Conservation (phyloP, 2,888 invertebrate species). For the Fragum sueziense region DNA sequence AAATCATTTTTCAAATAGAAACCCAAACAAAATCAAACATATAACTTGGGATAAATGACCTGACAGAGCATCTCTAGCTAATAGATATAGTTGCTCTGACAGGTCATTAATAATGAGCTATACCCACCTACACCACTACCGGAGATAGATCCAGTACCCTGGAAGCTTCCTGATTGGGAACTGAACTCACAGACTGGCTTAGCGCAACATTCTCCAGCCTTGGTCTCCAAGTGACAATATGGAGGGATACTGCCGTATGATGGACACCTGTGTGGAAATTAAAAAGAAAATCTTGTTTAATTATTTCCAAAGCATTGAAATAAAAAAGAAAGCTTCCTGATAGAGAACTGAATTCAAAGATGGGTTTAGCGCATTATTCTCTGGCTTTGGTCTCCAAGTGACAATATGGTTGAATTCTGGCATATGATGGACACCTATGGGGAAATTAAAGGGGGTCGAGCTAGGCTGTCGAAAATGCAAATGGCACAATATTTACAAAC, state of each 20-base stretch:
- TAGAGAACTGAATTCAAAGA: slow-evolving; percentile 71
- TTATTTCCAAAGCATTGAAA: too few relatives aligned
- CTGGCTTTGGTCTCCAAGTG: slow-evolving; percentile 65
- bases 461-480: too few relatives aligned
- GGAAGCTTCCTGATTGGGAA: slow-evolving; percentile 70
- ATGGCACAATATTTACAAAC: too few relatives aligned
- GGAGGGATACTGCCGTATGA: slow-evolving; percentile 66
- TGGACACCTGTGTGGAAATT: slow-evolving; percentile 62
- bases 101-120: too few relatives aligned
- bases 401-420: slow-evolving; percentile 68
- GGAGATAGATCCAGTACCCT: slow-evolving; percentile 68
- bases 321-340: slow-evolving; percentile 71
- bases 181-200: slow-evolving; percentile 73
- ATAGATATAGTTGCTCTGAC: too few relatives aligned
- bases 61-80: too few relatives aligned
- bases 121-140: slow-evolving; percentile 69
- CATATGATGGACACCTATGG: slow-evolving; percentile 66
- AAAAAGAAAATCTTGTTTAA: too few relatives aligned
- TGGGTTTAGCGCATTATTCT: slow-evolving; percentile 70
- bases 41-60: too few relatives aligned
- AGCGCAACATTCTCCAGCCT: slow-evolving; percentile 70
- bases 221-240: slow-evolving; percentile 66
- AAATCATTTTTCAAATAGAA: too few relatives aligned
- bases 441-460: too few relatives aligned
- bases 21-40: too few relatives aligned